Evolutionary conservation across 2,113 vertebrate species (phyloP).

Genomic region (Panurus biarmicus): DNA sequence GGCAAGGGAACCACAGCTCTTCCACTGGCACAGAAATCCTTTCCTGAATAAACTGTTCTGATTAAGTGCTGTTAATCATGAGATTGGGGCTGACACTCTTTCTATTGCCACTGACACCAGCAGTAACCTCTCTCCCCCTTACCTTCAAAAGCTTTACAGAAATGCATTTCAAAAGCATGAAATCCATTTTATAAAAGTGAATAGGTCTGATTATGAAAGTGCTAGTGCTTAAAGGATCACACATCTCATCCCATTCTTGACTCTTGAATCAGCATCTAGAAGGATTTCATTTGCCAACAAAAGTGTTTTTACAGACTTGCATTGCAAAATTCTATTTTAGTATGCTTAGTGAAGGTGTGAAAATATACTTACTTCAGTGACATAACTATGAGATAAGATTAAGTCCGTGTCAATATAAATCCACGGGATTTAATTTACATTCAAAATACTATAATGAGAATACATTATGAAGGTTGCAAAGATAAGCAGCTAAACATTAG

Average conservation of each 20-base stretch:
- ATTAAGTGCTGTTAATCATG: not conserved
- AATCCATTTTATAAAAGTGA: conserved; percentile 2
- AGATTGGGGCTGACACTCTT: not conserved
- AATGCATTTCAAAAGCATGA: conserved; percentile 10
- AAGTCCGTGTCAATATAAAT: not conserved
- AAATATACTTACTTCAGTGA: not conserved
- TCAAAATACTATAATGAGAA: not conserved
- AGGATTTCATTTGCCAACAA: conserved; percentile 4
- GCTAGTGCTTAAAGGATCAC: conserved; percentile 14
- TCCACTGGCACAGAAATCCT: not conserved
- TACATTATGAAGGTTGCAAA: not conserved
- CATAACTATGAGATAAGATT: not conserved
- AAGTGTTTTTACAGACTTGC: not conserved
- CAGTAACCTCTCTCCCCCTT: not conserved
- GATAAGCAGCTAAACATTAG: not conserved
- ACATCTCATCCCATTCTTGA: not conserved
- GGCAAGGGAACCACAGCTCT: not conserved
- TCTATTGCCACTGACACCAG: not conserved
- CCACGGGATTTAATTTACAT: not conserved
- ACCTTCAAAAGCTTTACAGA: not conserved
- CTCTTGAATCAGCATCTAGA: not conserved
- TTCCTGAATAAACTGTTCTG: not conserved
- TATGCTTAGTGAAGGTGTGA: not conserved
- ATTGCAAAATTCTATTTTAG: not conserved
- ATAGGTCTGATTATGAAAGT: conserved; percentile 7